Evolutionary conservation across 2,113 vertebrate species (phyloP).

Genomic region (Deroptyus accipitrinus): DNA sequence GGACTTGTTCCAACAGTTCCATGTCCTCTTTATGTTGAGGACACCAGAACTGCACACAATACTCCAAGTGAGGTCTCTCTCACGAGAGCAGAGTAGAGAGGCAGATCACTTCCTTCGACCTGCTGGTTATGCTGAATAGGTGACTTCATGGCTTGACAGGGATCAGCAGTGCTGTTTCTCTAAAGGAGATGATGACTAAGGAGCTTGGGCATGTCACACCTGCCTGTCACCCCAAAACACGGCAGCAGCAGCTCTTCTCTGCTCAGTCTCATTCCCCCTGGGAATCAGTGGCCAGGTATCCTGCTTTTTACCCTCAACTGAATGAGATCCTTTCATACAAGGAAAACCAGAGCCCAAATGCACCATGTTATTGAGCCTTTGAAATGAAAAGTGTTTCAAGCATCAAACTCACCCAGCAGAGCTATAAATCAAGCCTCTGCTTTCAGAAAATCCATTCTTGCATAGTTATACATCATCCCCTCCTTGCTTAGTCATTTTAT

Average conservation of each 20-base stretch:
- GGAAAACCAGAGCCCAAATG: background rate
- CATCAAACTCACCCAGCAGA: background rate
- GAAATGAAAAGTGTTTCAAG: background rate
- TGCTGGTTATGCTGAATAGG: too few species aligned
- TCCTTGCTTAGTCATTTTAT: background rate
- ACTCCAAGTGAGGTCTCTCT: too few species aligned
- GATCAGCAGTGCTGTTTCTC: too few species aligned
- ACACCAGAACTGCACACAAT: too few species aligned
- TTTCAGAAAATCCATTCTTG: background rate
- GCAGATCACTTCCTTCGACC: too few species aligned
- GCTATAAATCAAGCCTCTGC: background rate
- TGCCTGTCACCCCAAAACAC: background rate
- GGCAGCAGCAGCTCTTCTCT: background rate
- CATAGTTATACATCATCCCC: background rate
- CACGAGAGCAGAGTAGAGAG: too few species aligned
- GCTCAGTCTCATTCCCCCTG: background rate
- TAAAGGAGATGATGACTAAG: background rate
- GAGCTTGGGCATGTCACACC: background rate
- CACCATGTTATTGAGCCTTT: background rate
- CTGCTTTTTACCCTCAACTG: background rate
- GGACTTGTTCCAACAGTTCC: too few species aligned
- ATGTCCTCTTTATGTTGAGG: too few species aligned
- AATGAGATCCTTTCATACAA: background rate
- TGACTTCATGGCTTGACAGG: background rate
- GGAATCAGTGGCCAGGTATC: background rate